Conservation (phyloP, 2,113 vertebrate genomes). For the Atherinomorus stipes region DNA sequence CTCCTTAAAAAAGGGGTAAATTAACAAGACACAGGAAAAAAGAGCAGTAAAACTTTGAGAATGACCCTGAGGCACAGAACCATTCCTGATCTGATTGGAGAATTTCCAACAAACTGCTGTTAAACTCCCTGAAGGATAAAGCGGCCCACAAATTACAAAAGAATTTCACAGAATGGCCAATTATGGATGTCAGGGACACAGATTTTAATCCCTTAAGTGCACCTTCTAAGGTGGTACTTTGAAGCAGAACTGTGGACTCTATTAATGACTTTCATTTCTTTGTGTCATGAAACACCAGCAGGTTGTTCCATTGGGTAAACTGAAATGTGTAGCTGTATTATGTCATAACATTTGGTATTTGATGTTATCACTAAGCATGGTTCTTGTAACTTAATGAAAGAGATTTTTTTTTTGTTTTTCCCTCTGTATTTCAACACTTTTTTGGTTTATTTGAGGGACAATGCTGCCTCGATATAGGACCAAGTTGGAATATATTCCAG, state of each 20-base stretch:
- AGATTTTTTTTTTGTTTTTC: no score
- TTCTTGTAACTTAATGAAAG: not conserved
- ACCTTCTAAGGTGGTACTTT: not conserved
- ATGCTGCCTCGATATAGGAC: not conserved
- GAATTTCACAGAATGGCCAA: conserved; percentile 1
- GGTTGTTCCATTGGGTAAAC: not conserved
- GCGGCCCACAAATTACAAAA: not conserved
- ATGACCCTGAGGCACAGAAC: not conserved
- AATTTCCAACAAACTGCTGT: conserved; percentile 4
- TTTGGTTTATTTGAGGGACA: not conserved
- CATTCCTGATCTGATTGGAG: not conserved
- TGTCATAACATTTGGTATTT: not conserved
- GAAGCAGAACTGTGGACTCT: conserved; percentile 1
- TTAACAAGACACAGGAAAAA: not conserved
- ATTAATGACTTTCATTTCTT: not conserved
- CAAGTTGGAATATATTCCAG: conserved; percentile 12
- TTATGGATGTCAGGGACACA: not conserved
- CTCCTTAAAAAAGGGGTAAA: not conserved
- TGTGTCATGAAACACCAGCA: not conserved
- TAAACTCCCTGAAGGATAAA: conserved; percentile 9
- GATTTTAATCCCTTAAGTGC: not conserved
- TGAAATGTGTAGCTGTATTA: not conserved
- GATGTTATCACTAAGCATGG: not conserved
- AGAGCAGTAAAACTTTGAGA: not conserved
- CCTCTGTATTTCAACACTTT: not conserved